Base-by-base conservation (phyloP, 1,140 invertebrate species). In the Drosophila kurseongensis region DNA sequence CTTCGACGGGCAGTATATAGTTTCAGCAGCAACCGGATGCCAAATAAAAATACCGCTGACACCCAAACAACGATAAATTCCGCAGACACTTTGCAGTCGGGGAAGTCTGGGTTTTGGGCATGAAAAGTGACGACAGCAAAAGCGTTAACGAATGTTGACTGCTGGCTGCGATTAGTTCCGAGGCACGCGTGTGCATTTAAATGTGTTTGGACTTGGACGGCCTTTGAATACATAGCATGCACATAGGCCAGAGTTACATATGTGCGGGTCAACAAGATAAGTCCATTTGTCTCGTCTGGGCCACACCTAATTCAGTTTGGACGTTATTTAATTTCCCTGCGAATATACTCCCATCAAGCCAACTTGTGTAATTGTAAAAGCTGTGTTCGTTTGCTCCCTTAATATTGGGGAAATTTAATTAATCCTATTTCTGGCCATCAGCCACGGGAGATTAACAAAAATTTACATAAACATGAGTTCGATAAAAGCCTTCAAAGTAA, bases 81-180 rank as follows among this genome's bases (percentile, higher is more conserved):
- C 76, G 44, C 61, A 69, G 41, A 71, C 58, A 68, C 73, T 47
- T 10, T 32, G 42, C 63, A 36, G 56, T 27, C 29, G 47, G 18
- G 32, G 18, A 36, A 42, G 47, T 40, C 27, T 59, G 68, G 78
- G 69, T 68, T 78, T 61, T 58, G 78, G 54, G 45, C 82, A 78
- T 82, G 82, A 82, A 78, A 78, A 63, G 66, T 76, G 80, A 76
- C 76, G 75, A 79, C 75, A 86, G 79, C 78, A 41, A 57, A 51
- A 35, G 50, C 47, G 55, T 60, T 75, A 59, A 38, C 42, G 48
- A 51, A 32, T 78, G 55, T 51, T 54, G 50, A 59, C 47, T 55
- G 67, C 56, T 72, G 54, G 57, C 67, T 63, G 56, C 65, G 71
- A 75, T 83, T 83, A 84, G 80, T 69, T 67, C 59, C 48, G 27